phyloP scores from a whole-genome alignment of 2,113 vertebrate genomes.

The Rhynchomys soricoides region DNA sequence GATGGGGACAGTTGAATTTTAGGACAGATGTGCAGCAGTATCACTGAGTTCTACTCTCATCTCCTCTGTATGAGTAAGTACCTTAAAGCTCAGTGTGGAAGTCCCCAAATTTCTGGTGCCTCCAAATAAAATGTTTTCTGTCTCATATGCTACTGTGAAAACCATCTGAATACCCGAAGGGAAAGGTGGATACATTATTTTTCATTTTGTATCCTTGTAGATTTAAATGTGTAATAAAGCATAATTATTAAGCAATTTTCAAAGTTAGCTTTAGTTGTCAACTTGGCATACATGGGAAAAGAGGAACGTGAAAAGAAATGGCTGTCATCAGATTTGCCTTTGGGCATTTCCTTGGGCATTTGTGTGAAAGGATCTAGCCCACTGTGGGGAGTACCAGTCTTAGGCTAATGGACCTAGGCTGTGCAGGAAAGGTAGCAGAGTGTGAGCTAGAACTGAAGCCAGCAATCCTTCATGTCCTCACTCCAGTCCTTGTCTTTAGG shows the following conservation, averaged over 20 bases:
- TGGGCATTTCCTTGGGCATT: not conserved
- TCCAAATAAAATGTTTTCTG: not conserved
- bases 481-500: not conserved
- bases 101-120: not conserved
- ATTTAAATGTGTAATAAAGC: slow-evolving; percentile 17
- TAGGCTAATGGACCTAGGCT: too few species aligned
- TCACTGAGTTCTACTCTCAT: not conserved
- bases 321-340: not conserved
- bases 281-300: not conserved
- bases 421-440: not conserved
- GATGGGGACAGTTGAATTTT: not conserved
- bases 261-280: not conserved
- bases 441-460: not conserved
- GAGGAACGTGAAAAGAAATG: not conserved
- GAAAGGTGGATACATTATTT: not conserved
- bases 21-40: not conserved
- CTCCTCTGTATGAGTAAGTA: not conserved
- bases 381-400: not conserved
- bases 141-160: not conserved
- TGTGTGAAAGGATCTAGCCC: not conserved
- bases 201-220: not conserved
- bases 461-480: too few species aligned
- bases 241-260: not conserved
- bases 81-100: not conserved
- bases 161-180: not conserved